Evolutionary conservation across 2,797 vertebrate species (phyloP), one percentile per base, ranked within the genome.

Genomic region (Champsocephalus gunnari): DNA sequence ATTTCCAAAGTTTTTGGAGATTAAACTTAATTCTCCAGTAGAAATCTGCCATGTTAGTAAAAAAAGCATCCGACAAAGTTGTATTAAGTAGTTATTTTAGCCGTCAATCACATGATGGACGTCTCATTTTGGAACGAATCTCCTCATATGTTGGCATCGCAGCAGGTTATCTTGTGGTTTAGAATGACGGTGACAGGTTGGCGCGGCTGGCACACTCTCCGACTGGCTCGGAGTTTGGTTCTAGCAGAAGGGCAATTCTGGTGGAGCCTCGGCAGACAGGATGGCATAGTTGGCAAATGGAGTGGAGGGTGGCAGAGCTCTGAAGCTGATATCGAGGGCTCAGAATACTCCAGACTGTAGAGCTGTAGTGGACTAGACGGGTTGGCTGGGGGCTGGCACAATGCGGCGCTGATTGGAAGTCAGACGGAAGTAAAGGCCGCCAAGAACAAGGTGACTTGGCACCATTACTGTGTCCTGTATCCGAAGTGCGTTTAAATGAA

Each of bases 221-320:
- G 77, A 69, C 89, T 92, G 90, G 91, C 91, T 88, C 77, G 0
- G 79, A 81, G 53, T 84, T 83, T 75, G 77, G 68, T 88, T 77
- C 77, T 55, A 87, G 88, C 92, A 92, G 89, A 90, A 88, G 91
- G 91, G 78, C 88, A 90, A 70, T 90, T 91, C 89, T 86, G 88
- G 91, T 90, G 83, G 59, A 85, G 87, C 82, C 79, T 86, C 77
- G 62, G 86, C 80, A 91, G 90, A 92, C 92, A 91, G 92, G 85
- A 91, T 92, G 92, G 90, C 89, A 87, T 85, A 92, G 86, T 92
- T 93, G 92, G 92, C 92, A 89, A 38, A 38, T 38, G 34, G 32
- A 80, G 79, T 4, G 28, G 12, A 69, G 44, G 53, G 73, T 74
- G 75, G 84, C 85, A 66, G 71, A 76, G 74, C 74, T 82, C 70